Evolutionary conservation across 2,797 vertebrate species (phyloP).

Genomic region (Rachycentron canadum): DNA sequence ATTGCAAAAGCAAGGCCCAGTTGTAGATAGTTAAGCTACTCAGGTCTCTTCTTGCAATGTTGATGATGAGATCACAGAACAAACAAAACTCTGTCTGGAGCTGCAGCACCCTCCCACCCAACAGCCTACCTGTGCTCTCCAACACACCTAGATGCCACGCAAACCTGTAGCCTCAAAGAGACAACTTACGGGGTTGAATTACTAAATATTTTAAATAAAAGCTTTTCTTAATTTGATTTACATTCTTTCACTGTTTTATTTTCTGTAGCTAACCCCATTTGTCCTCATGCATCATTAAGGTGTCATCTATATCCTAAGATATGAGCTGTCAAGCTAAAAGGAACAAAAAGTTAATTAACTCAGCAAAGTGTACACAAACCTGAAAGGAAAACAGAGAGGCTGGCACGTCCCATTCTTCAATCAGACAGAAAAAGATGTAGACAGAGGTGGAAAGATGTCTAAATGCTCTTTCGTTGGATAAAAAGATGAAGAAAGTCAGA

Average conservation of each 20-base stretch:
- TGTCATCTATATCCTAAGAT: not conserved
- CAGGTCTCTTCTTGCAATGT: slow-evolving; percentile 55
- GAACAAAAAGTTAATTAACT: not conserved
- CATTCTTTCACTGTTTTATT: not conserved
- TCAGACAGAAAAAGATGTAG: slow-evolving; percentile 27
- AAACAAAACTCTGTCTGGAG: slow-evolving; percentile 41
- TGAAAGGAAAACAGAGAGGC: slow-evolving; percentile 57
- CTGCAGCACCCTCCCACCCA: not conserved
- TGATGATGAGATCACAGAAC: slow-evolving; percentile 54
- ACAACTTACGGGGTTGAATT: not conserved
- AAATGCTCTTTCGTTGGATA: slow-evolving; percentile 13
- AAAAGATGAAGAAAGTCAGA: slow-evolving; percentile 31
- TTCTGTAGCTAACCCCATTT: not conserved
- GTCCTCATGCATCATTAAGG: not conserved
- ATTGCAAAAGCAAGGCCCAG: not conserved
- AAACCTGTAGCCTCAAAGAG: slow-evolving; percentile 4
- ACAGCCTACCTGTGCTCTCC: slow-evolving; percentile 44
- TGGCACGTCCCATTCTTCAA: slow-evolving; percentile 58
- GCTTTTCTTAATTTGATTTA: not conserved
- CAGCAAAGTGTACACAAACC: slow-evolving; percentile 59
- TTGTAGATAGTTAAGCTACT: slow-evolving; percentile 34
- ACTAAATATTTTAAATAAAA: slow-evolving; percentile 3
- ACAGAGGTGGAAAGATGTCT: slow-evolving; percentile 16
- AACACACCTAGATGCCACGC: slow-evolving; percentile 18
- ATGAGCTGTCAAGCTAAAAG: slow-evolving; percentile 16